These are phyloP conservation scores for Delichon dasypus DNA, from an alignment of 2,797 vertebrate genomes.

Conservation along the genomic window DNA sequence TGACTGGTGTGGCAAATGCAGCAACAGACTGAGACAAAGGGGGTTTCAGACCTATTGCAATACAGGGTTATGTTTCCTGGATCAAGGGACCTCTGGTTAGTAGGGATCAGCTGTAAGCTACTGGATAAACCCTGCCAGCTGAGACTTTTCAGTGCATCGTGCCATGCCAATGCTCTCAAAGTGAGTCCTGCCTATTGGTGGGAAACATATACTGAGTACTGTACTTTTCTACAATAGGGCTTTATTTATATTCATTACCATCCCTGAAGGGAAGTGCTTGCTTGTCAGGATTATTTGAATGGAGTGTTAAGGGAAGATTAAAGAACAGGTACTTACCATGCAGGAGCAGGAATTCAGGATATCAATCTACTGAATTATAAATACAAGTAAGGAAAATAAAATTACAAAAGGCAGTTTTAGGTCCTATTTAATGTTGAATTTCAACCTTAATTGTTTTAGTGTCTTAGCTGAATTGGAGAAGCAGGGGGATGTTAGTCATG, in stretches of 20 bases:
- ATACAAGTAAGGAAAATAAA: neutral
- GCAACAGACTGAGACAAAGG: neutral
- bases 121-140: neutral
- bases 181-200: neutral
- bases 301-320: neutral
- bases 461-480: neutral
- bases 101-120: neutral
- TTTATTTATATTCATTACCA: slow-evolving; percentile 1
- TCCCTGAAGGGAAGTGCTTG: neutral
- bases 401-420: neutral
- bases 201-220: neutral
- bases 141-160: neutral
- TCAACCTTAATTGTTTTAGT: neutral
- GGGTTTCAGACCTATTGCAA: neutral
- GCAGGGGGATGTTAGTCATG: neutral
- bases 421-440: neutral
- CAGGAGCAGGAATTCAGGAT: neutral
- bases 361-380: neutral
- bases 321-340: neutral
- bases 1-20: neutral
- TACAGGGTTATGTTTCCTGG: neutral
- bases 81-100: neutral
- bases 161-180: neutral
- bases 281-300: neutral
- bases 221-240: neutral